These are phyloP conservation scores for Chaetodon auriga DNA, from an alignment of 2,113 vertebrate species.

Conservation along the genomic window DNA sequence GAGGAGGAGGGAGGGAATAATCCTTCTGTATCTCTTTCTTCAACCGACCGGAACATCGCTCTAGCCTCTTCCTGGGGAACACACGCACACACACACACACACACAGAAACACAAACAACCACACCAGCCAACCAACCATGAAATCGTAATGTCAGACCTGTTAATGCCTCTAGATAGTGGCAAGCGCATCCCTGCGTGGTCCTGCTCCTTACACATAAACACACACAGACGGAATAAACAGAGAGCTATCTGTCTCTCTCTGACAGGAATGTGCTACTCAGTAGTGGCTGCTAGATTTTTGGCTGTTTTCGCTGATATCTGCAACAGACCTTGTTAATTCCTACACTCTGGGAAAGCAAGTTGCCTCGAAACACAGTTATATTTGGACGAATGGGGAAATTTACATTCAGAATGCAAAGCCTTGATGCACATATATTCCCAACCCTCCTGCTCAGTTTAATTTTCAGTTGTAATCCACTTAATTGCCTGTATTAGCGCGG, in stretches of 20 bases:
- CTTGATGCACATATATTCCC: slow-evolving; percentile 27
- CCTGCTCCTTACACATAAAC: slow-evolving; percentile 45
- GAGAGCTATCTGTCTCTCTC: slow-evolving; percentile 57
- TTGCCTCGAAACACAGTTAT: slow-evolving; percentile 35
- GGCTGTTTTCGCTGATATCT: slow-evolving; percentile 43
- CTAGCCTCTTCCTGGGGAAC: slow-evolving; percentile 56
- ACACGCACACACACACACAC: slow-evolving; percentile 37
- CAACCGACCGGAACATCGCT: slow-evolving; percentile 72
- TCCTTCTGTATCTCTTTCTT: slow-evolving; percentile 77
- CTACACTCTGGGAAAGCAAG: slow-evolving; percentile 13
- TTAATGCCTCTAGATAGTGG: slow-evolving; percentile 79
- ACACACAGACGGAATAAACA: slow-evolving; percentile 56
- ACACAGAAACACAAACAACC: slow-evolving; percentile 36
- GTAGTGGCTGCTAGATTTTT: slow-evolving; percentile 25
- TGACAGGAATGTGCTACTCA: slow-evolving; percentile 41
- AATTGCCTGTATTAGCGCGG: slow-evolving; percentile 44
- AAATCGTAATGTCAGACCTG: slow-evolving; percentile 82
- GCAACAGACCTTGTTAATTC: slow-evolving; percentile 45
- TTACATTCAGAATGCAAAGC: slow-evolving; percentile 40
- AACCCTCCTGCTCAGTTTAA: slow-evolving; percentile 32
- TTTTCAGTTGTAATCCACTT: slow-evolving; percentile 48
- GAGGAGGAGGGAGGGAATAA: slow-evolving; percentile 60
- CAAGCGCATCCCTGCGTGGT: slow-evolving; percentile 49
- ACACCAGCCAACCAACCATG: slow-evolving; percentile 72
- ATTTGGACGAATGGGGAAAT: slow-evolving; percentile 18